These are phyloP conservation scores for Pachyuromys duprasi DNA, from an alignment of 2,797 vertebrate species.

Conservation along the genomic window DNA sequence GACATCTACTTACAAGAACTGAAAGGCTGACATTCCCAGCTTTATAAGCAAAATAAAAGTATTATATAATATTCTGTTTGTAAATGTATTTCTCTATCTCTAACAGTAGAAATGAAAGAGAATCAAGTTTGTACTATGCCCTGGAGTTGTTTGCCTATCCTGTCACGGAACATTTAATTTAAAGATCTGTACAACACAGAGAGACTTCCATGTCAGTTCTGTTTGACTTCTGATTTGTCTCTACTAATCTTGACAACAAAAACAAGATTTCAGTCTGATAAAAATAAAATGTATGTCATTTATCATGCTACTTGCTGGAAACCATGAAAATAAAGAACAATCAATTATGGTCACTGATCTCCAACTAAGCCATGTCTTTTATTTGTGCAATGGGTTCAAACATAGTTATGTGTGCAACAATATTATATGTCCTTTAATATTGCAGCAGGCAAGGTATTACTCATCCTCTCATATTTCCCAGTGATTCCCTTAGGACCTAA, in stretches of 20 bases:
- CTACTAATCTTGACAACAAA: conserved; percentile 46
- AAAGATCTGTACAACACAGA: conserved; percentile 49
- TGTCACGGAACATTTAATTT: conserved; percentile 65
- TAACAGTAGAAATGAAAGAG: not conserved
- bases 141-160: conserved; percentile 59
- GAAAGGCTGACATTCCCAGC: not conserved
- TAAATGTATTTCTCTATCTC: conserved; percentile 3
- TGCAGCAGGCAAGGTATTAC: not conserved
- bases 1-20: not conserved
- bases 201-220: conserved; percentile 23
- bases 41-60: conserved; percentile 29
- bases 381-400: not conserved
- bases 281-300: conserved; percentile 60
- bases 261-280: conserved; percentile 55
- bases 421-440: not conserved
- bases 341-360: conserved; percentile 39
- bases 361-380: not conserved
- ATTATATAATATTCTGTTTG: not conserved
- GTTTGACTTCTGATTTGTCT: conserved; percentile 55
- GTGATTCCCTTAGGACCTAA: not conserved
- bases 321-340: conserved; percentile 31
- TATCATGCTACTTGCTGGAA: conserved; percentile 32
- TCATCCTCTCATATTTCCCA: not conserved
- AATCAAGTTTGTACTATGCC: conserved; percentile 3
- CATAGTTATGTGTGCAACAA: not conserved